phyloP scores from a whole-genome alignment of 2,797 vertebrate genomes.

The Anisognathus igniventris region DNA sequence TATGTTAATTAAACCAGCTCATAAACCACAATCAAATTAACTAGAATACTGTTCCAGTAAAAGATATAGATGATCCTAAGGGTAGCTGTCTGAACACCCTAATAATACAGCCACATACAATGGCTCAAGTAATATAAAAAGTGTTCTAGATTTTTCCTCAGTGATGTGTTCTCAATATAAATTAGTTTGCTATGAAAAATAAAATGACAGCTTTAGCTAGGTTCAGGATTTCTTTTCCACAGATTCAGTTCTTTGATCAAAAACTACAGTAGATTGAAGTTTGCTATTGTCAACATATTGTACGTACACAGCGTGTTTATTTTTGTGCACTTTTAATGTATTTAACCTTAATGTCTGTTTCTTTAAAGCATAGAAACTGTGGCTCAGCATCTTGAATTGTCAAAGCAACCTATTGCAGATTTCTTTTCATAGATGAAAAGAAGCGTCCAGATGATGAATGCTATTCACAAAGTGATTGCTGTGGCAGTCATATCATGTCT shows the following conservation, averaged over 20 bases:
- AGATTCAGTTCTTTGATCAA: constrained; percentile 53
- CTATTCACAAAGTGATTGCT: constrained; percentile 28
- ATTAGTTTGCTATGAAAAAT: constrained; percentile 61
- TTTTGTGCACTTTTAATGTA: constrained; percentile 63
- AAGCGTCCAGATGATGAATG: constrained; percentile 52
- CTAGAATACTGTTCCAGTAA: constrained; percentile 21
- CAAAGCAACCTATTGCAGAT: constrained; percentile 51
- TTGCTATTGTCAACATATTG: constrained; percentile 40
- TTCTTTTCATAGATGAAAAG: constrained; percentile 52
- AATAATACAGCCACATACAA: constrained; percentile 5
- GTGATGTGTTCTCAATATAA: constrained; percentile 57
- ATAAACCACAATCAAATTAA: constrained; percentile 40
- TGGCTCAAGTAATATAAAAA: constrained; percentile 36
- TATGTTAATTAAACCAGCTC: constrained; percentile 46
- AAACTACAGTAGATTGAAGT: constrained; percentile 18
- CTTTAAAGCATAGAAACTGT: constrained; percentile 55
- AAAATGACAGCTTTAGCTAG: constrained; percentile 59
- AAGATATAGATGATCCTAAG: constrained; percentile 12
- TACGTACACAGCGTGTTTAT: neutral
- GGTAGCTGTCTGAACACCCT: constrained; percentile 40
- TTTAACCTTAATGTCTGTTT: constrained; percentile 62
- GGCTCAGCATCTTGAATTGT: constrained; percentile 51
- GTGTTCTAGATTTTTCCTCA: constrained; percentile 65
- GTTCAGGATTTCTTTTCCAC: constrained; percentile 17
- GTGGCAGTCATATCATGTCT: constrained; percentile 40